These are phyloP conservation scores for Furcifer pardalis DNA, from an alignment of 2,797 vertebrate genomes.

Conservation along the genomic window DNA sequence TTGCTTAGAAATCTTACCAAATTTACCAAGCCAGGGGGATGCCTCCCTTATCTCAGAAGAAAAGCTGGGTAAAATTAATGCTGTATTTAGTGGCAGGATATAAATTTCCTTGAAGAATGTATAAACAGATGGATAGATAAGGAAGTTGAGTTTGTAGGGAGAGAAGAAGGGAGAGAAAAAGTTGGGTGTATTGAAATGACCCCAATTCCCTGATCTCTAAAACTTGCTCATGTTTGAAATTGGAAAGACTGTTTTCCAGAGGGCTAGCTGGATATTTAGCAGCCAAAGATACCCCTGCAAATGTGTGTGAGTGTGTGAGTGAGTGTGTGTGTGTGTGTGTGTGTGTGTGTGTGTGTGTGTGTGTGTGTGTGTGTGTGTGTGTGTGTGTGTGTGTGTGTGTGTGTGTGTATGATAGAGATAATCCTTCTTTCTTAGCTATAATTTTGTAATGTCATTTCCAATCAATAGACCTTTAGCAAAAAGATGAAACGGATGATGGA, in stretches of 20 bases:
- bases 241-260: background rate
- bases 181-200: no score
- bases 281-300: background rate
- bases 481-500: constrained; percentile 63
- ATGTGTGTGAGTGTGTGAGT: background rate
- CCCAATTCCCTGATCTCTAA: background rate
- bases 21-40: background rate
- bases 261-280: background rate
- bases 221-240: background rate
- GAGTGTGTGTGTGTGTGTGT: background rate
- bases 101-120: background rate
- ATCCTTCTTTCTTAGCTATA: constrained; percentile 49
- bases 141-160: no score
- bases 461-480: constrained; percentile 60
- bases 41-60: background rate
- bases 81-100: background rate
- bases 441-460: constrained; percentile 57
- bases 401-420: background rate
- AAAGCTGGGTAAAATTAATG: background rate
- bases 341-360: background rate
- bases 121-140: no score
- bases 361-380: background rate
- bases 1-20: background rate
- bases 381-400: background rate
- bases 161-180: no score